phyloP scores from a whole-genome alignment of 2,888 invertebrate genomes.

The Caenorhabditis sp. region DNA sequence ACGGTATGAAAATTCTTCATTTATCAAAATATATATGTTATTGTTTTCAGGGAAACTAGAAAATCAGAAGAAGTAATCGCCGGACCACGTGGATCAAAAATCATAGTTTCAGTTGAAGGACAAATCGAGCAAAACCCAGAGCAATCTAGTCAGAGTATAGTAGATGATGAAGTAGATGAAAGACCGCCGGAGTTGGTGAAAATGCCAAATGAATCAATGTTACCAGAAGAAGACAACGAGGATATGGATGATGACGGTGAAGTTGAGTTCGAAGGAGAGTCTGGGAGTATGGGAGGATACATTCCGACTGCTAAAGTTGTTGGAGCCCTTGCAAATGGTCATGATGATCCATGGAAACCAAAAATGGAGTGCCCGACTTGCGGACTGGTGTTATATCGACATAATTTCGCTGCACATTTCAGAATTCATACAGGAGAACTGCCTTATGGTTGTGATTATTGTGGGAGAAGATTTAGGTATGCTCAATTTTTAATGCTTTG shows the following conservation, averaged over 20 bases:
- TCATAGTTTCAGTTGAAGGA: constrained; percentile 34
- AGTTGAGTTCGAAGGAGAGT: constrained; percentile 24
- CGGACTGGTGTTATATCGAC: constrained; percentile 63
- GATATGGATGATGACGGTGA: constrained; percentile 15
- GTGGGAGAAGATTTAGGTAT: constrained; percentile 63
- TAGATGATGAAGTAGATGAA: not conserved
- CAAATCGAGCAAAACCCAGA: constrained; percentile 2
- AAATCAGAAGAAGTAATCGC: constrained; percentile 30
- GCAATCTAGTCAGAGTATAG: not conserved
- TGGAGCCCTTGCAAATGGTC: constrained; percentile 20
- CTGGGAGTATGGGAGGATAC: constrained; percentile 6
- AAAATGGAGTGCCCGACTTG: constrained; percentile 70
- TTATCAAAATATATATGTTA: no score
- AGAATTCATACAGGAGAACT: constrained; percentile 70
- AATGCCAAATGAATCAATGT: not conserved
- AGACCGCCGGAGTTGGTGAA: not conserved
- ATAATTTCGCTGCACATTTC: constrained; percentile 68
- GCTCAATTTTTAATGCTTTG: not conserved
- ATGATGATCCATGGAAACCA: constrained; percentile 55
- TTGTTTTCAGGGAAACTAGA: no score
- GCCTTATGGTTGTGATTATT: constrained; percentile 64
- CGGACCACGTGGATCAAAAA: constrained; percentile 30
- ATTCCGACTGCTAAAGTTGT: constrained; percentile 16
- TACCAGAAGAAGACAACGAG: not conserved
- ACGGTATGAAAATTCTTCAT: no score